Percentiles rank a stretch among this genome's conserved stretches.
These are phyloP conservation scores for Alosa alosa DNA, from an alignment of 2,113 vertebrate species.

Conservation along the genomic window DNA sequence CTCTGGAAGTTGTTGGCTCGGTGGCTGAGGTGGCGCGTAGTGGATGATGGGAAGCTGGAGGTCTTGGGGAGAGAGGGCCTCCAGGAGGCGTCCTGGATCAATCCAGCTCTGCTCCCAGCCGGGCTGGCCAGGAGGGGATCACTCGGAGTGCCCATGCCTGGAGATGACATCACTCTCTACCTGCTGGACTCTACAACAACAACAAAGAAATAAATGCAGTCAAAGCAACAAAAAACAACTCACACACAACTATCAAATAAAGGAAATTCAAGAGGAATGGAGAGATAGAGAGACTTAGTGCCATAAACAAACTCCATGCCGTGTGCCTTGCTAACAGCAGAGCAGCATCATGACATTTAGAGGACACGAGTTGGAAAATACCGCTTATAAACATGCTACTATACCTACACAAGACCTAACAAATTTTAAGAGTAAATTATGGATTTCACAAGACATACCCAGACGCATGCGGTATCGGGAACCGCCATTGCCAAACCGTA, in stretches of 20 bases:
- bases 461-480: conserved; percentile 21
- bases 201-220: neutral
- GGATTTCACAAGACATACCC: neutral
- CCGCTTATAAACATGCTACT: neutral
- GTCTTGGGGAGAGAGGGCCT: conserved; percentile 73
- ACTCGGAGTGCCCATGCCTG: conserved; percentile 73
- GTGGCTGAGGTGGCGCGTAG: conserved; percentile 88
- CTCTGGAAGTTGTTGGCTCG: conserved; percentile 98
- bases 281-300: neutral
- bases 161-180: conserved; percentile 78
- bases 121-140: conserved; percentile 77
- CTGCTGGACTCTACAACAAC: conserved; percentile 46
- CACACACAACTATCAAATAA: neutral
- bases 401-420: neutral
- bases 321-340: neutral
- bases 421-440: neutral
- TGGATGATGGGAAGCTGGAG: conserved; percentile 75
- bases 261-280: neutral
- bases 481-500: conserved; percentile 58
- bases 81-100: conserved; percentile 80
- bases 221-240: neutral
- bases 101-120: conserved; percentile 59
- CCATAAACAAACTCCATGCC: conserved; percentile 17
- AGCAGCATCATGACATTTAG: conserved; percentile 16
- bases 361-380: neutral